These are phyloP conservation scores for Cremastinae sp. DNA, from an alignment of 2,888 invertebrate species.

Conservation along the genomic window DNA sequence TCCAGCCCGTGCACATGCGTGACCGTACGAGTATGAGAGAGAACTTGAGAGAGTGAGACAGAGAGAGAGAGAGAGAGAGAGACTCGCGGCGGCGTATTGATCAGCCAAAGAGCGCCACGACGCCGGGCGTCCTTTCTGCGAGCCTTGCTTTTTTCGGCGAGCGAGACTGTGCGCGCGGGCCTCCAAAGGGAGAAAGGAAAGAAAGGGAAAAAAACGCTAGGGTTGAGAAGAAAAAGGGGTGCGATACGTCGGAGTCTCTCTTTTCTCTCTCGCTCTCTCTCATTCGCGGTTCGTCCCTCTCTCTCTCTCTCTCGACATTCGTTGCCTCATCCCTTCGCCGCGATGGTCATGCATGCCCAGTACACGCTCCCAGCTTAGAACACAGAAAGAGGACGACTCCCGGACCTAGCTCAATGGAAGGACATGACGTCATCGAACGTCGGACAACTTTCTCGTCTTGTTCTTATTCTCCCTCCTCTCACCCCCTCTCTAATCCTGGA, in stretches of 20 bases:
- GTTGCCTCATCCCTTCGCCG: slow-evolving; percentile 32
- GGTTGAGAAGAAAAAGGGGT: slow-evolving; percentile 11
- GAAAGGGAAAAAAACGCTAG: slow-evolving; percentile 10
- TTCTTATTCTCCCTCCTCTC: slow-evolving; percentile 16
- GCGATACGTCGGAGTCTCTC: slow-evolving; percentile 19
- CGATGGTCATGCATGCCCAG: background rate
- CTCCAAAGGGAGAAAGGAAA: slow-evolving; percentile 51
- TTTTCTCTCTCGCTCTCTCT: slow-evolving; percentile 22
- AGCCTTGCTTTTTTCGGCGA: slow-evolving; percentile 78
- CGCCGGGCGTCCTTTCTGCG: slow-evolving; percentile 80
- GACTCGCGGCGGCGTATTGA: slow-evolving; percentile 77
- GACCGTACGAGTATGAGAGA: slow-evolving; percentile 79
- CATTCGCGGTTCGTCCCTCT: slow-evolving; percentile 17
- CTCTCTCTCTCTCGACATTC: slow-evolving; percentile 9
- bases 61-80: too few relatives aligned
- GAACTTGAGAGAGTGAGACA: slow-evolving; percentile 7
- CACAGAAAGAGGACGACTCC: slow-evolving; percentile 59
- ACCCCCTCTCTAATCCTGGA: too few relatives aligned
- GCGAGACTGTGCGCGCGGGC: slow-evolving; percentile 48
- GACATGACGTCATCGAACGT: slow-evolving; percentile 71
- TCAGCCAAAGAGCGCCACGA: slow-evolving; percentile 80
- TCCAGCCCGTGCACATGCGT: slow-evolving; percentile 79
- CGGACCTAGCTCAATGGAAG: slow-evolving; percentile 77
- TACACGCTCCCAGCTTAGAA: slow-evolving; percentile 35
- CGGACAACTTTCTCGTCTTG: slow-evolving; percentile 30